Evolutionary conservation across 2,797 vertebrate species (phyloP), one percentile per base, ranked within the genome.

Genomic region (Muscicapa striata): DNA sequence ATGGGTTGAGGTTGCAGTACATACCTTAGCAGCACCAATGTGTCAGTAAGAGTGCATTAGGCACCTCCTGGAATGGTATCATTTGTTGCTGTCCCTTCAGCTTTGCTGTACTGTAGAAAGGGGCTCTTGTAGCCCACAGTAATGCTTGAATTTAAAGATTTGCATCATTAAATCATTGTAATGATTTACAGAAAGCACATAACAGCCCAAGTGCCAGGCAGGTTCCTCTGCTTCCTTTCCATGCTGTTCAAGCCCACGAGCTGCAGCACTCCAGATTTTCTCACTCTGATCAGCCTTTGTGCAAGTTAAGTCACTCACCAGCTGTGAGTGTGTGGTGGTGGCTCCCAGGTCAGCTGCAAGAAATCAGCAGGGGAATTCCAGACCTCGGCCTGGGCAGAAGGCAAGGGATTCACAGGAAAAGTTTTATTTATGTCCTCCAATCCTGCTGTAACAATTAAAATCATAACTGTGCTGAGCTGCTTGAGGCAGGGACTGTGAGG

Each of bases 311-410:
- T 30, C 46, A 5, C 19, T 22, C 23, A 5, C 8, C 26, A 17
- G 19, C 3, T 4, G 2, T 21, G 36, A 48, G 26, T 0, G 6
- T 36, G 48, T 2, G 0, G 13, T 54, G 30, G 10, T 58, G 19
- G 27, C 43, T 72, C 52, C 27, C 26, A 14, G 13, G 9, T 51
- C 36, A 9, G 15, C 48, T 40, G 20, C 10, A 3, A 32, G 83
- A 26, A 63, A 34, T 15, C 27, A 10, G 7, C 52, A 32, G 49
- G 45, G 75, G n/a, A 51, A 58, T 62, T 55, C 40, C 43, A 34
- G 36, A 24, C 26, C 40, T 76, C 7, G 4, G 73, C 10, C 24
- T 38, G 17, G 24, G 61, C 38, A 34, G 63, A 64, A 67, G 52
- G 41, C 26, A 24, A 26, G 57, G 19, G 26, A 30, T 24, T 51